Evolutionary conservation across 2,113 vertebrate genomes (phyloP).

Genomic region (Tricholaema leucomelas): DNA sequence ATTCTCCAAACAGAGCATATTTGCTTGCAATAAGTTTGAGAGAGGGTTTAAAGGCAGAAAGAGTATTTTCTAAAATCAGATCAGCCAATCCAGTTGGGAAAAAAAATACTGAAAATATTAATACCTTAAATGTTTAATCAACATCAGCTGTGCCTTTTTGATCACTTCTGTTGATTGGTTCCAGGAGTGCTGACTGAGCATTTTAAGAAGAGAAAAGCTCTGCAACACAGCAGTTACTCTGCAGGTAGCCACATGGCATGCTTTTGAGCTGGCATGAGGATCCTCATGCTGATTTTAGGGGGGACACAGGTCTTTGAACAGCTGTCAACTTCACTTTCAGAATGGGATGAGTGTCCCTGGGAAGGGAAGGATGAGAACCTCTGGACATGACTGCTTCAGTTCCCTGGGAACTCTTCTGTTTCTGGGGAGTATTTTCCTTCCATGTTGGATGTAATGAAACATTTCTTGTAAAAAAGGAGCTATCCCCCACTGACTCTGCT

Average conservation of each 20-base stretch:
- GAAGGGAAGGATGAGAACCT: not conserved
- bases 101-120: not conserved
- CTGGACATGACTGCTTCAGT: not conserved
- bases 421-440: not conserved
- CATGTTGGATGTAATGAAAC: not conserved
- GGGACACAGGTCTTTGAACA: not conserved
- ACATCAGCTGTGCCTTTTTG: not conserved
- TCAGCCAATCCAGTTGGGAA: not conserved
- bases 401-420: not conserved
- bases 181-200: not conserved
- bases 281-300: not conserved
- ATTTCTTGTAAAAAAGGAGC: not conserved
- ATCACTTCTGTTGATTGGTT: not conserved
- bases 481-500: not conserved
- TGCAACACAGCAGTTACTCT: not conserved
- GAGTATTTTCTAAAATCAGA: not conserved
- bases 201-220: not conserved
- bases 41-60: not conserved
- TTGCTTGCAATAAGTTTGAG: not conserved
- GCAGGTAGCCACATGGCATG: not conserved
- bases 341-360: too few relatives aligned
- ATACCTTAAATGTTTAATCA: not conserved
- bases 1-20: not conserved
- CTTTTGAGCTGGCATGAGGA: not conserved
- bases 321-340: not conserved